A percentile compares a stretch with the other conserved stretches of the same genome.
Evolutionary conservation across 2,113 vertebrate genomes (phyloP).

Genomic region (Alexandromys fortis): DNA sequence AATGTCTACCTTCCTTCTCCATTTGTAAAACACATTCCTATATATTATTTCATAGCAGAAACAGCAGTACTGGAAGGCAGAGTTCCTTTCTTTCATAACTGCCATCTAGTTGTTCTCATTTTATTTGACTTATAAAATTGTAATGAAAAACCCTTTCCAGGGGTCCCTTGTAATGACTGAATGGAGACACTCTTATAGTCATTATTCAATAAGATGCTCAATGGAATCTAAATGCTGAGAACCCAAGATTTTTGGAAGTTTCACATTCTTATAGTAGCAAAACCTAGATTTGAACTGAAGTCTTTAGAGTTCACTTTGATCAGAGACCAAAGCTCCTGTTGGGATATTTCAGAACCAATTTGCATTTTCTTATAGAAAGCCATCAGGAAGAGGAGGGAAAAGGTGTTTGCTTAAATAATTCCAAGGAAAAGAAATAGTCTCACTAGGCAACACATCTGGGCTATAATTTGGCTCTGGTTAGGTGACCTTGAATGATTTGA

Average conservation of each 20-base stretch:
- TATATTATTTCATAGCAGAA: background rate
- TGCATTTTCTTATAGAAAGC: background rate
- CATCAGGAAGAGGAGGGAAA: background rate
- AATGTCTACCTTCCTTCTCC: background rate
- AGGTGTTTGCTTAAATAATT: background rate
- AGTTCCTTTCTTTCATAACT: background rate
- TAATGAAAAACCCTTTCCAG: background rate
- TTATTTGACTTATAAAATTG: slow-evolving; percentile 26
- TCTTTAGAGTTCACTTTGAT: background rate
- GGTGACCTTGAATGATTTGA: background rate
- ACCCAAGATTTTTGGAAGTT: background rate
- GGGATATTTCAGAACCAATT: background rate
- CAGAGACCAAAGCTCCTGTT: background rate
- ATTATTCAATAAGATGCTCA: background rate
- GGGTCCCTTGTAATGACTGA: background rate
- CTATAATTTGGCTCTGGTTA: background rate
- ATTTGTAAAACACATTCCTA: background rate
- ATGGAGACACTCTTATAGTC: background rate
- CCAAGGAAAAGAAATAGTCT: background rate
- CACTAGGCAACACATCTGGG: background rate
- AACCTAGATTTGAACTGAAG: background rate
- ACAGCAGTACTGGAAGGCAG: background rate
- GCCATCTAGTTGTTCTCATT: slow-evolving; percentile 1
- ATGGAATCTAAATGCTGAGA: background rate
- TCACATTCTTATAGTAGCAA: background rate